Evolutionary conservation across 2,888 invertebrate species (phyloP).

Genomic region (Melanchra persicariae): DNA sequence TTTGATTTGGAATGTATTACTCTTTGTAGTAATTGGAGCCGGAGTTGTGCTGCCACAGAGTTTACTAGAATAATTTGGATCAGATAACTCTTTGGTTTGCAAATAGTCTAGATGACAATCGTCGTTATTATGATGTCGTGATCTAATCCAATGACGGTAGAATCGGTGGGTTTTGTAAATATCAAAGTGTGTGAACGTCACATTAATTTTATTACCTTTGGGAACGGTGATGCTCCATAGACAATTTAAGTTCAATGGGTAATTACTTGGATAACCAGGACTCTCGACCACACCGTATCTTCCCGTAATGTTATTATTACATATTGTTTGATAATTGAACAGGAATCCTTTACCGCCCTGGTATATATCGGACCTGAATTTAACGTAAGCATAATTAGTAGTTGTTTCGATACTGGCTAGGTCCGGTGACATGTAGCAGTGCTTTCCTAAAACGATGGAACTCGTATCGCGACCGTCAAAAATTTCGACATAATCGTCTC

Average conservation of each 20-base stretch:
- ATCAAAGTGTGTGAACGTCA: too few relatives aligned
- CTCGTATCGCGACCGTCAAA: conserved; percentile 92
- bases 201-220: too few relatives aligned
- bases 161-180: too few relatives aligned
- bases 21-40: too few relatives aligned
- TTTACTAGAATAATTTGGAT: too few relatives aligned
- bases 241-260: conserved; percentile 92
- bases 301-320: conserved; percentile 92
- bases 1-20: conserved; percentile 91
- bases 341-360: conserved; percentile 94
- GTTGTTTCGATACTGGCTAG: conserved; percentile 90
- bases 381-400: conserved; percentile 92
- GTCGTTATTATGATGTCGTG: too few relatives aligned
- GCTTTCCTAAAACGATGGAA: conserved; percentile 91
- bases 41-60: too few relatives aligned
- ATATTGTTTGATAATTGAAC: conserved; percentile 94
- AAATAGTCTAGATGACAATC: too few relatives aligned
- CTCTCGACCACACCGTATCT: conserved; percentile 95
- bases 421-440: conserved; percentile 89
- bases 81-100: too few relatives aligned
- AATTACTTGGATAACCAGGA: conserved; percentile 94
- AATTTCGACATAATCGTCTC: conserved; percentile 93
- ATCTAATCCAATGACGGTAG: too few relatives aligned
- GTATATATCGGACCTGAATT: conserved; percentile 93
- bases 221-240: too few relatives aligned